phyloP scores from a whole-genome alignment of 1,140 invertebrate species.

The Hyposmocoma kahamanoa region DNA sequence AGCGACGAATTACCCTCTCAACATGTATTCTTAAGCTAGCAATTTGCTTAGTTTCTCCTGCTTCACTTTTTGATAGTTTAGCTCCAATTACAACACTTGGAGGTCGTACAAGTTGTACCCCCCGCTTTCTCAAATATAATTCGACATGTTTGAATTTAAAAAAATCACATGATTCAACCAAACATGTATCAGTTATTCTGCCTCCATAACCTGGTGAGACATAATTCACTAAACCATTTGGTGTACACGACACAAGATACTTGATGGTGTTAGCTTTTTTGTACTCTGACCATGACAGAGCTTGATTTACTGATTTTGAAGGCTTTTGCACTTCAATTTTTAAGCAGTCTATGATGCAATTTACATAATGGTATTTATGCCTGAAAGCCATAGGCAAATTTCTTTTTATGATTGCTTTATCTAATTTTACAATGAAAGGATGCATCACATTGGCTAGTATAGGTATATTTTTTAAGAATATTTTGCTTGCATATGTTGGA shows the following conservation, averaged over 20 bases:
- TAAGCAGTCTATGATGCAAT: conserved; percentile 10
- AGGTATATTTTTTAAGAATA: conserved; percentile 7
- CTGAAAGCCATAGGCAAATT: conserved; percentile 8
- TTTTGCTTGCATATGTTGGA: background rate
- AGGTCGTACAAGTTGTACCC: conserved; percentile 6
- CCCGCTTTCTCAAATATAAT: conserved; percentile 8
- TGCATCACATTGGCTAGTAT: conserved; percentile 4
- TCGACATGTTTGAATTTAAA: conserved; percentile 15
- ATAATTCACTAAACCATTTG: conserved; percentile 50
- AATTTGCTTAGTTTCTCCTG: conserved; percentile 33
- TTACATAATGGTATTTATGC: conserved; percentile 8
- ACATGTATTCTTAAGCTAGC: conserved; percentile 44
- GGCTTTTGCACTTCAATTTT: conserved; percentile 11
- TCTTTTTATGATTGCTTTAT: conserved; percentile 2
- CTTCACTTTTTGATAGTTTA: conserved; percentile 11
- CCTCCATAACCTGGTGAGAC: conserved; percentile 55
- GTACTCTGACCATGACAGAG: conserved; percentile 34
- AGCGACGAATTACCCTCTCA: conserved; percentile 42
- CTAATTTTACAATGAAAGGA: conserved; percentile 7
- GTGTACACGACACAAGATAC: conserved; percentile 45
- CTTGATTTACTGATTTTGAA: conserved; percentile 6
- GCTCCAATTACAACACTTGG: conserved; percentile 11
- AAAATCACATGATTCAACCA: conserved; percentile 7
- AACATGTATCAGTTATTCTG: conserved; percentile 19
- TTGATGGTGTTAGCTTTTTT: conserved; percentile 46